Evolutionary conservation across 2,888 invertebrate genomes (phyloP).

Genomic region (Conistra vaccinii): DNA sequence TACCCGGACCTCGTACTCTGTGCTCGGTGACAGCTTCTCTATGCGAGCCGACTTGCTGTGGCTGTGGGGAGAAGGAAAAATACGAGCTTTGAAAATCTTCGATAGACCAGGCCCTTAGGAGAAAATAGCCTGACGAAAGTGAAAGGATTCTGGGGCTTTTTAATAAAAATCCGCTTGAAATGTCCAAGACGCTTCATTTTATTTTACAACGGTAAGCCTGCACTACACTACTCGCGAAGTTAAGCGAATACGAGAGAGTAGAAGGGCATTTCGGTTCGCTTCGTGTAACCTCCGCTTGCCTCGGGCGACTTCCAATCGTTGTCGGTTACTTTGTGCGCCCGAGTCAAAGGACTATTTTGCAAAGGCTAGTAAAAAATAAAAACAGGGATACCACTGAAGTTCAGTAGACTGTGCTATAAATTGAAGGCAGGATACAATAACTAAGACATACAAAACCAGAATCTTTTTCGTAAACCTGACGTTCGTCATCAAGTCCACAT

Average conservation of each 20-base stretch:
- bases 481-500: too few species aligned
- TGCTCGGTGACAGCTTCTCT: slow-evolving; percentile 92
- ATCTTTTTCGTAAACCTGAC: too few species aligned
- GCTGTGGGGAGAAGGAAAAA: slow-evolving; percentile 76
- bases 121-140: neutral
- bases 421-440: neutral
- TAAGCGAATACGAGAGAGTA: too few species aligned
- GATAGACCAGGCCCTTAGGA: neutral
- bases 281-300: too few species aligned
- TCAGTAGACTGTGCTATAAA: neutral
- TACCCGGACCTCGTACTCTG: slow-evolving; percentile 93
- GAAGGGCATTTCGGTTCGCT: too few species aligned
- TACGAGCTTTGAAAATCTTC: neutral
- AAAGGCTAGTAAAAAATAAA: neutral
- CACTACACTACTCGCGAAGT: too few species aligned
- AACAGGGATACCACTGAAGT: neutral
- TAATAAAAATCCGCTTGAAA: neutral
- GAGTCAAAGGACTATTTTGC: too few species aligned
- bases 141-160: neutral
- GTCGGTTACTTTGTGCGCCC: too few species aligned
- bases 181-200: neutral
- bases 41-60: slow-evolving; percentile 89
- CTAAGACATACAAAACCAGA: neutral
- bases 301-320: too few species aligned
- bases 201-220: too few species aligned